Conservation (phyloP, 2,888 invertebrate species). For the Agrotis ipsilon region DNA sequence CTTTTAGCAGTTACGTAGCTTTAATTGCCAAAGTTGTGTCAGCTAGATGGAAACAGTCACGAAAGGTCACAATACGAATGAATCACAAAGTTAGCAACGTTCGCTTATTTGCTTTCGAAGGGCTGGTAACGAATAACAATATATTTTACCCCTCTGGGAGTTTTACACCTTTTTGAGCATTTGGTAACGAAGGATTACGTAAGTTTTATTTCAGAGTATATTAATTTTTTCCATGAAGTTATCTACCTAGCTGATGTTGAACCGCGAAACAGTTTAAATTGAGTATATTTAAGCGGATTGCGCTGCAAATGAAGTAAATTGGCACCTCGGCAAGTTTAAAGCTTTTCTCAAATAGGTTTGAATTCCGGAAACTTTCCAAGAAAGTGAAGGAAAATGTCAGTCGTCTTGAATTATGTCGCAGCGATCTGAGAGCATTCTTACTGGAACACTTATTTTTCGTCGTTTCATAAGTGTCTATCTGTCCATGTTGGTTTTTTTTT, state of each 20-base stretch:
- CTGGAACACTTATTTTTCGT: background rate
- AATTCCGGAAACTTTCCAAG: conserved; percentile 26
- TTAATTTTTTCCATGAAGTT: background rate
- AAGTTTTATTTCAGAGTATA: background rate
- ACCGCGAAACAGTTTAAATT: conserved; percentile 8
- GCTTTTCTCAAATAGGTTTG: conserved; percentile 21
- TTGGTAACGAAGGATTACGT: background rate
- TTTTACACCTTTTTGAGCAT: conserved; percentile 33
- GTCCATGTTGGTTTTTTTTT: no score
- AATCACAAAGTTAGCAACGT: conserved; percentile 39
- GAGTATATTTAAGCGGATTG: conserved; percentile 24
- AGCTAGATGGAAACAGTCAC: conserved; percentile 52
- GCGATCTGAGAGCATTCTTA: background rate
- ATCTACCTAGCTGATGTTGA: background rate
- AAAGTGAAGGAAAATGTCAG: conserved; percentile 13
- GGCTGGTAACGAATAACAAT: conserved; percentile 37
- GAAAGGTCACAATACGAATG: conserved; percentile 44
- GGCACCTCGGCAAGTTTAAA: conserved; percentile 5
- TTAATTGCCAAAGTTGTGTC: conserved; percentile 62
- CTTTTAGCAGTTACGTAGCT: conserved; percentile 42
- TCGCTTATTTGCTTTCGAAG: conserved; percentile 41
- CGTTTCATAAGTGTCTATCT: no score
- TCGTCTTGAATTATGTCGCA: conserved; percentile 3
- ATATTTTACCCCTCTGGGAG: conserved; percentile 23
- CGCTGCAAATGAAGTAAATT: conserved; percentile 21